Evolutionary conservation across 2,888 invertebrate genomes (phyloP).

Genomic region (Drosophila phalerata): DNA sequence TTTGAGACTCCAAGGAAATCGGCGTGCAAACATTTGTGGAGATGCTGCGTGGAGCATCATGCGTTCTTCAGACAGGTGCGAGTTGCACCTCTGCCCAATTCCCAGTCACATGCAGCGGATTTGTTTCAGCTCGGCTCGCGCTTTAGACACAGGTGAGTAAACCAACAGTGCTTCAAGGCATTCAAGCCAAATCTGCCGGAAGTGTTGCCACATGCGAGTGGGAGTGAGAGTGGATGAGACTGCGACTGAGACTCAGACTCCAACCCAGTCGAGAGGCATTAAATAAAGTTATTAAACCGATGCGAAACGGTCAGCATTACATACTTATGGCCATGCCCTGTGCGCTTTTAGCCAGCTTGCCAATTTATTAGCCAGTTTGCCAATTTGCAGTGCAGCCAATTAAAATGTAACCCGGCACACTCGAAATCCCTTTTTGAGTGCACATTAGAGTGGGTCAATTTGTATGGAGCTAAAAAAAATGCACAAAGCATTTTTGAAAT

Average conservation of each 20-base stretch:
- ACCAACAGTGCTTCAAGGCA: constrained; percentile 13
- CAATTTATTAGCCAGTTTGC: constrained; percentile 55
- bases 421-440: constrained; percentile 55
- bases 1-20: constrained; percentile 96
- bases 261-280: constrained; percentile 8
- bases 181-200: constrained; percentile 58
- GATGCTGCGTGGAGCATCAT: constrained; percentile 98
- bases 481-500: too few species aligned
- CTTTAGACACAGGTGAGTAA: constrained; percentile 90
- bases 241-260: too few species aligned
- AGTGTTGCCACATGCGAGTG: constrained; percentile 54
- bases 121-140: constrained; percentile 92
- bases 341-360: constrained; percentile 27
- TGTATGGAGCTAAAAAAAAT: too few species aligned
- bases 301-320: constrained; percentile 13
- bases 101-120: constrained; percentile 88
- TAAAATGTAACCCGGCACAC: constrained; percentile 69
- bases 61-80: constrained; percentile 96
- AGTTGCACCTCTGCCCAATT: constrained; percentile 88
- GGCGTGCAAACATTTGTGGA: constrained; percentile 98
- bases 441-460: too few species aligned
- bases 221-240: constrained; percentile 30
- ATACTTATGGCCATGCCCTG: constrained; percentile 16
- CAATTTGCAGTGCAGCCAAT: constrained; percentile 71
- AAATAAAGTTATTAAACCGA: constrained; percentile 64